Evolutionary conservation across 2,797 vertebrate genomes (phyloP).

Genomic region (Galaxias olidus): DNA sequence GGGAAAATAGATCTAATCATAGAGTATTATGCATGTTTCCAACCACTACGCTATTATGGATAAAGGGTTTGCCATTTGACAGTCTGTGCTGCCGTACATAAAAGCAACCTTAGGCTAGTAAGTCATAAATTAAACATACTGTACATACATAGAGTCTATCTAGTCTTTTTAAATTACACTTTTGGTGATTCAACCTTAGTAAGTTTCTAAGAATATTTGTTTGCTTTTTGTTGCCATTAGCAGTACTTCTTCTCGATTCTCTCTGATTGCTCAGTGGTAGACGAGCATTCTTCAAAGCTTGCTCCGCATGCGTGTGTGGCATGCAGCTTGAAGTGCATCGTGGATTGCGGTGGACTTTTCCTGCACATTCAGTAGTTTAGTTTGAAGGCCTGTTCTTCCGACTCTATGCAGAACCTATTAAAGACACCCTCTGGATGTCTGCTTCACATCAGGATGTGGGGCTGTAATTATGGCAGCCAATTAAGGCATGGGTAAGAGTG

Average conservation of each 20-base stretch:
- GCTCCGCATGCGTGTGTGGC: slow-evolving; percentile 16
- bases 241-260: neutral
- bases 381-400: slow-evolving; percentile 39
- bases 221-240: no score
- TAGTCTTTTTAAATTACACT: no score
- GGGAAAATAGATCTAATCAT: slow-evolving; percentile 42
- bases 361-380: slow-evolving; percentile 54
- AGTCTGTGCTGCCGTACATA: neutral
- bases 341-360: slow-evolving; percentile 45
- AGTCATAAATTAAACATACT: no score
- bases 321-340: slow-evolving; percentile 24
- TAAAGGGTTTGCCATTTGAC: neutral
- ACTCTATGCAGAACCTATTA: slow-evolving; percentile 52
- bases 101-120: no score
- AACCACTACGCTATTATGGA: slow-evolving; percentile 42
- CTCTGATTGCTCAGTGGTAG: neutral
- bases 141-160: no score
- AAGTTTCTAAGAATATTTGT: no score
- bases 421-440: slow-evolving; percentile 47
- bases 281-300: slow-evolving; percentile 18
- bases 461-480: slow-evolving; percentile 56
- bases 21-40: slow-evolving; percentile 42
- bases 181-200: no score
- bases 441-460: slow-evolving; percentile 58
- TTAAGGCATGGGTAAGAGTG: slow-evolving; percentile 38